A percentile compares a stretch with the other conserved stretches of the same genome.
Conservation (phyloP, 2,113 vertebrate genomes). For the Hippopotamus amphibius region DNA sequence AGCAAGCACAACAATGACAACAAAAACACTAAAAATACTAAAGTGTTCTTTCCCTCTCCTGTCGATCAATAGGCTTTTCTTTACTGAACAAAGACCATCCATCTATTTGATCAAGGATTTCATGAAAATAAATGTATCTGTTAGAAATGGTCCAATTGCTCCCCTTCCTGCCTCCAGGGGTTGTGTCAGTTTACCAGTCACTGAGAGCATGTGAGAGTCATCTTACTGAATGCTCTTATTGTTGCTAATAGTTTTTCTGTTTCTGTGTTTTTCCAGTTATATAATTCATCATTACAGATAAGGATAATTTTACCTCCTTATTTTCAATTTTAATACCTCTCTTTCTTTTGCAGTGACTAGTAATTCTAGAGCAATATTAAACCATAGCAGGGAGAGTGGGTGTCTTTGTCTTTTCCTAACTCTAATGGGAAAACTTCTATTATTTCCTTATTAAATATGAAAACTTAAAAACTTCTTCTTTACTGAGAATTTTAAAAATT, state of each 20-base stretch:
- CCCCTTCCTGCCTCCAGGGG: fast-evolving
- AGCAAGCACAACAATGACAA: neutral
- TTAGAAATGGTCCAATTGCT: neutral
- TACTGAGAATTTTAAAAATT: neutral
- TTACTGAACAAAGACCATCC: neutral
- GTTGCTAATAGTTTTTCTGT: neutral
- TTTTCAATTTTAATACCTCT: neutral
- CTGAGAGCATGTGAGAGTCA: neutral
- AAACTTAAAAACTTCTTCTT: neutral
- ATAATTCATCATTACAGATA: neutral
- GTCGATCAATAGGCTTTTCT: neutral
- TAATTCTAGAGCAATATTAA: neutral
- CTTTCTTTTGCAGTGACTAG: neutral
- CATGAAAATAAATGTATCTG: neutral
- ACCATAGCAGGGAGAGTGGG: neutral
- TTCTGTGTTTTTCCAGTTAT: neutral
- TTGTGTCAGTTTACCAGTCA: neutral
- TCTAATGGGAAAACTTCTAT: neutral
- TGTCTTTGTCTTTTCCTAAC: neutral
- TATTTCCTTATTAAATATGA: constrained; percentile 13
- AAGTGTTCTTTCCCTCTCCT: neutral
- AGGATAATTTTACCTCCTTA: neutral
- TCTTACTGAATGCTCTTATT: neutral
- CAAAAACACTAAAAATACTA: neutral
- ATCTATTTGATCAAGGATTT: neutral